Conservation (phyloP, 1,140 invertebrate species). For the Hycleus phaleratus region DNA sequence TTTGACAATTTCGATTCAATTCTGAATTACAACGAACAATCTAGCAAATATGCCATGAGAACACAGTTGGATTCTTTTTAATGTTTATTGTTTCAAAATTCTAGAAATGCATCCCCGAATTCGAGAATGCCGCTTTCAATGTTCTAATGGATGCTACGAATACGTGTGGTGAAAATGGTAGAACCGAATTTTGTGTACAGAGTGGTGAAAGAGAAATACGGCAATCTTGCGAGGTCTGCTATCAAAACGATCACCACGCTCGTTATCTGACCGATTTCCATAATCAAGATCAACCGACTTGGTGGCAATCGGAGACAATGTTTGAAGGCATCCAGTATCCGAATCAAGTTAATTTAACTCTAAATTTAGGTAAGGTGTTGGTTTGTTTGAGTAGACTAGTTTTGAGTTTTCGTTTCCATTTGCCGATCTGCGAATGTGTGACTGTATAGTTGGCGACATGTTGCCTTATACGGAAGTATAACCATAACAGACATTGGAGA, state of each 20-base stretch:
- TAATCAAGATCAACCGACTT: constrained; percentile 80
- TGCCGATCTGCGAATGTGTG: no score
- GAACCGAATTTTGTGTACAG: constrained; percentile 83
- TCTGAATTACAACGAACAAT: no score
- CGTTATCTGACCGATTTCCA: constrained; percentile 87
- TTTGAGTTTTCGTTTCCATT: neutral
- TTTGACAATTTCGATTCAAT: no score
- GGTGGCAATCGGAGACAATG: constrained; percentile 99
- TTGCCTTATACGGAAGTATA: constrained; percentile 14
- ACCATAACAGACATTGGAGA: constrained; percentile 13
- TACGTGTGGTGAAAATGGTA: constrained; percentile 78
- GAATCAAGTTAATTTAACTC: constrained; percentile 84
- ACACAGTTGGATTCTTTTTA: no score
- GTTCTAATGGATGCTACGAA: constrained; percentile 85
- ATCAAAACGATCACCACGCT: constrained; percentile 61
- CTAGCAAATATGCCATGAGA: no score
- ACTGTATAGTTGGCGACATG: neutral
- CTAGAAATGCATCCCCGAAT: constrained; percentile 90
- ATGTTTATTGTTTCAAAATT: constrained; percentile 24
- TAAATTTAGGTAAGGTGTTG: constrained; percentile 68
- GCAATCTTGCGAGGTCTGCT: constrained; percentile 59
- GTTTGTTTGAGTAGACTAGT: neutral
- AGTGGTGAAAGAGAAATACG: constrained; percentile 54
- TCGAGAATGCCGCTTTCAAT: constrained; percentile 92
- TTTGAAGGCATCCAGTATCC: constrained; percentile 84